Percentiles rank a stretch among this genome's conserved stretches.
These are phyloP conservation scores for Gavia stellata DNA, from an alignment of 2,113 vertebrate species.

Conservation along the genomic window DNA sequence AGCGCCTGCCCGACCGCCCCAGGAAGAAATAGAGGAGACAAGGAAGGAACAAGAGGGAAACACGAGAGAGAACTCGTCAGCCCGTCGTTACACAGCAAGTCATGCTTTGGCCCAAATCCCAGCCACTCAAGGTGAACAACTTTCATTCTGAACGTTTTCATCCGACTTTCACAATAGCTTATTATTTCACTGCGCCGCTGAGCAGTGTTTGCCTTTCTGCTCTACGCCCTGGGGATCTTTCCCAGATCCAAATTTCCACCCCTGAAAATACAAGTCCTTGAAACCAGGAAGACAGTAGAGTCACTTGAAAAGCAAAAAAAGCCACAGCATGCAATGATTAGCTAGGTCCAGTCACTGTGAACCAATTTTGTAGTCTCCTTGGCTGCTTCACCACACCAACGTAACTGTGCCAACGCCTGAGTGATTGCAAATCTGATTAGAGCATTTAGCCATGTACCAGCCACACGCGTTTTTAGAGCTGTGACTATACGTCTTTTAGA, in stretches of 20 bases:
- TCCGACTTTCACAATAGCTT: slow-evolving; percentile 17
- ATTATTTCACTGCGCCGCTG: background rate
- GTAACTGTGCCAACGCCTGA: background rate
- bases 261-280: slow-evolving; percentile 16
- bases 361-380: background rate
- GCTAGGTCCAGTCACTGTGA: background rate
- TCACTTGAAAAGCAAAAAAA: background rate
- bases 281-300: slow-evolving; percentile 11
- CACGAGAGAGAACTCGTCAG: background rate
- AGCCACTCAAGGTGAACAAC: slow-evolving; percentile 32
- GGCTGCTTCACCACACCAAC: background rate
- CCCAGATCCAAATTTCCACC: background rate
- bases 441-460: background rate
- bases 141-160: background rate
- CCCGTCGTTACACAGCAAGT: background rate
- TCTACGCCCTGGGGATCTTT: background rate
- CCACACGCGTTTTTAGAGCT: background rate
- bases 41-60: background rate
- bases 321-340: rapidly evolving
- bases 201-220: slow-evolving; percentile 44
- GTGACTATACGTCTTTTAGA: background rate
- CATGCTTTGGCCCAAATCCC: slow-evolving; percentile 13
- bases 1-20: background rate
- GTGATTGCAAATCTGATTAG: background rate
- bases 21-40: background rate